phyloP scores from a whole-genome alignment of 2,797 vertebrate species.

The Psittacula echo region DNA sequence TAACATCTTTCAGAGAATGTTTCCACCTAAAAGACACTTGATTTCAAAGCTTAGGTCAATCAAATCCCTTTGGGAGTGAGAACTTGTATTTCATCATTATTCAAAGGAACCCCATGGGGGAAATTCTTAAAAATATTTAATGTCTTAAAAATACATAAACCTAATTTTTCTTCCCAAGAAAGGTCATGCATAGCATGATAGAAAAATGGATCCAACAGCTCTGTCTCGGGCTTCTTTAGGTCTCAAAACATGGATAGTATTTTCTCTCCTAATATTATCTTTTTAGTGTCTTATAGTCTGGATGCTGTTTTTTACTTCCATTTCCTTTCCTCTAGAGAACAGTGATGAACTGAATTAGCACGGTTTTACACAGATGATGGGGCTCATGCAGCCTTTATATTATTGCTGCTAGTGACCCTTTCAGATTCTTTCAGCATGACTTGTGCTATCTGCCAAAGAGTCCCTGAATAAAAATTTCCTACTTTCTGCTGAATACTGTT shows the following conservation, averaged over 20 bases:
- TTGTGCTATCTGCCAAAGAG: constrained; percentile 5
- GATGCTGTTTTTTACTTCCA: background rate
- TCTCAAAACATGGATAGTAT: background rate
- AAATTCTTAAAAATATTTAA: background rate
- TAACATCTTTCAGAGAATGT: background rate
- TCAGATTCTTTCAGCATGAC: constrained; percentile 31
- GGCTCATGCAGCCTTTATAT: background rate
- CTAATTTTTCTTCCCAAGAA: background rate
- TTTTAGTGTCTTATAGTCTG: background rate
- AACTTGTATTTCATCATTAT: background rate
- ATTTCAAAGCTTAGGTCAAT: background rate
- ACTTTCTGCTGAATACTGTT: constrained; percentile 29
- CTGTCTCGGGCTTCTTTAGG: background rate
- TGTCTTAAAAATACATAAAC: background rate
- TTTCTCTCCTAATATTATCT: background rate
- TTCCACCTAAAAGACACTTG: background rate
- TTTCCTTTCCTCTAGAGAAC: background rate
- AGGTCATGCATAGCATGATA: background rate
- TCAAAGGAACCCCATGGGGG: background rate
- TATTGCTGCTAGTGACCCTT: background rate
- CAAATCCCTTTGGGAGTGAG: background rate
- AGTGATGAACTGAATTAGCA: background rate
- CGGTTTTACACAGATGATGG: background rate
- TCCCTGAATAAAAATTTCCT: constrained; percentile 1
- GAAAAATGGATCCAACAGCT: background rate